Conservation (phyloP, 2,113 vertebrate genomes). For the Aspiorhynchus laticeps region DNA sequence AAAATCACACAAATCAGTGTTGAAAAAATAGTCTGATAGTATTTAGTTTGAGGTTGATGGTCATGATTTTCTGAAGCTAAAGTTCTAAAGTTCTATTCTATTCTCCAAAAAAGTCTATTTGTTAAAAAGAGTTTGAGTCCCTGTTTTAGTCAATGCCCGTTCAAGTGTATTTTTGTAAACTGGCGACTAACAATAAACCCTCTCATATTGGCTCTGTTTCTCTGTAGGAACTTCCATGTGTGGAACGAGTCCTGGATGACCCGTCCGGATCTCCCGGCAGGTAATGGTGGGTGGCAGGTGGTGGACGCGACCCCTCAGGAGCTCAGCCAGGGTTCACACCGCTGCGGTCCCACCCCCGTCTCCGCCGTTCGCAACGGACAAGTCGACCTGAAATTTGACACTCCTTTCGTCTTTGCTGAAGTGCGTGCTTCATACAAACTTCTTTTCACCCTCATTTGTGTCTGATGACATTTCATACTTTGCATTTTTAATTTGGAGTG, state of each 20-base stretch:
- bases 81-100: no score
- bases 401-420: conserved; percentile 88
- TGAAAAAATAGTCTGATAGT: background rate
- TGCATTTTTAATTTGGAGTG: background rate
- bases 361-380: conserved; percentile 83
- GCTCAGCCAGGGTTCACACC: conserved; percentile 86
- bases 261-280: conserved; percentile 81
- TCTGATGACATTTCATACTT: background rate
- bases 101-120: no score
- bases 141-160: background rate
- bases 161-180: background rate
- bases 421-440: conserved; percentile 62
- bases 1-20: no score
- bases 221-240: conserved; percentile 90
- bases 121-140: background rate
- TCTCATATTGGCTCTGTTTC: background rate
- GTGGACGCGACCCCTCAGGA: conserved; percentile 85
- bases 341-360: conserved; percentile 87
- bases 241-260: conserved; percentile 97
- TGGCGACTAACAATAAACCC: background rate
- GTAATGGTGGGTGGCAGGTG: conserved; percentile 86
- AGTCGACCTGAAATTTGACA: conserved; percentile 85
- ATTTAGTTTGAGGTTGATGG: background rate
- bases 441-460: background rate
- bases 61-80: background rate